phyloP scores from a whole-genome alignment of 2,797 vertebrate genomes.

The Microhierax caerulescens region DNA sequence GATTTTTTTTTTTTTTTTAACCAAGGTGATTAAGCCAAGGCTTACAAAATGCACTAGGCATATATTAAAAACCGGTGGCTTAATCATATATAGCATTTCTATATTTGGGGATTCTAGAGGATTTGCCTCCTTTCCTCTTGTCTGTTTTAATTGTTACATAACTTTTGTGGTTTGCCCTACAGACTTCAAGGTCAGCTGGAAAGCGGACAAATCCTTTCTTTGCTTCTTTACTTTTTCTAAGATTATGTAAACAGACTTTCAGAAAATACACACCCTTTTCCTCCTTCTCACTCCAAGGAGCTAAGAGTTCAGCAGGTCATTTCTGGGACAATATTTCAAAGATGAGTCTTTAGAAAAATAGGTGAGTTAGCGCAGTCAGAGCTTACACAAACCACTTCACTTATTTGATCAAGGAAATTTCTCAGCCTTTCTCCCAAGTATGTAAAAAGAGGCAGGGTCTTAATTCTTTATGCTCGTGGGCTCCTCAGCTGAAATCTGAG shows the following conservation, averaged over 20 bases:
- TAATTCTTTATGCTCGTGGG: neutral
- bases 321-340: conserved; percentile 3
- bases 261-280: conserved; percentile 3
- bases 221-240: neutral
- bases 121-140: conserved; percentile 29
- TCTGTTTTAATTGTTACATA: conserved; percentile 61
- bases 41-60: neutral
- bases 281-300: neutral
- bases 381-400: neutral
- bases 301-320: neutral
- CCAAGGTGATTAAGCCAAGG: neutral
- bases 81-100: conserved; percentile 21
- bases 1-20: neutral
- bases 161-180: conserved; percentile 47
- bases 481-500: neutral
- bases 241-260: conserved; percentile 39
- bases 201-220: conserved; percentile 4
- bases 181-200: conserved; percentile 54
- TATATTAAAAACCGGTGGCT: neutral
- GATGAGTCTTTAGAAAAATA: neutral
- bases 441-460: neutral
- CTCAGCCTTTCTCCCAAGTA: neutral
- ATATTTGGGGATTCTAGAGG: neutral
- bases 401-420: neutral
- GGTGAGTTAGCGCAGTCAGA: neutral